Evolutionary conservation across 2,888 invertebrate species (phyloP).

Genomic region (Caenorhabditis becei): DNA sequence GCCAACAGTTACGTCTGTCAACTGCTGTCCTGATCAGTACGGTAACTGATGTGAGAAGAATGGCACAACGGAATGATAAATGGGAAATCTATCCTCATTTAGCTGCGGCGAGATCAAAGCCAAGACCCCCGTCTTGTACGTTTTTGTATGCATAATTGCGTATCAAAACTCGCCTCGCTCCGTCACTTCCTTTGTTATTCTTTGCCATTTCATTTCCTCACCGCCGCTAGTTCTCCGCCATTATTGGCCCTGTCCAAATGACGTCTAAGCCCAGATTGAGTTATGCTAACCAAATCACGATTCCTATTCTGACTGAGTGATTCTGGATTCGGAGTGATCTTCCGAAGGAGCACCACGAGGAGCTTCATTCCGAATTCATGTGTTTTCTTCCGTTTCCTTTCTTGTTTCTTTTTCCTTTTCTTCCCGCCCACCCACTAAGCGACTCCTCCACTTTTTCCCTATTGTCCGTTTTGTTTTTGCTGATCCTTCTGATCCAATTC

Average conservation of each 20-base stretch:
- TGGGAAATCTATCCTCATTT: conserved; percentile 19
- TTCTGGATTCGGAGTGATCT: too few relatives aligned
- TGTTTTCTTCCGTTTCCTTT: background rate
- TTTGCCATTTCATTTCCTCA: conserved; percentile 12
- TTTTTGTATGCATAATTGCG: conserved; percentile 38
- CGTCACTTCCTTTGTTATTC: conserved; percentile 23
- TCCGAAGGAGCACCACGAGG: too few relatives aligned
- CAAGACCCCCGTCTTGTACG: background rate
- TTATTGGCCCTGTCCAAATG: background rate
- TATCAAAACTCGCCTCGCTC: background rate
- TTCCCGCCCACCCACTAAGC: background rate
- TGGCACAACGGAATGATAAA: background rate
- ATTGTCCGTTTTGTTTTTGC: conserved; percentile 1
- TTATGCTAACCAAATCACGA: conserved; percentile 25
- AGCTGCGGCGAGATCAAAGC: conserved; percentile 32
- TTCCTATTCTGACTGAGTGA: conserved; percentile 8
- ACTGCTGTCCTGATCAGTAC: background rate
- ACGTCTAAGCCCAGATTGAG: conserved; percentile 8
- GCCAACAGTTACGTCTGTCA: conserved; percentile 3
- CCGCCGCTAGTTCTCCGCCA: conserved; percentile 2
- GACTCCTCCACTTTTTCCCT: background rate
- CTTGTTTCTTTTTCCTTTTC: background rate
- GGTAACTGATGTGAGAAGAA: conserved; percentile 1
- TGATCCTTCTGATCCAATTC: background rate
- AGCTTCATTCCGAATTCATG: conserved; percentile 14